Percentiles rank a stretch among this genome's conserved stretches.
These are phyloP conservation scores for Ornithoptera alexandrae DNA, from an alignment of 2,888 invertebrate species.

Conservation along the genomic window DNA sequence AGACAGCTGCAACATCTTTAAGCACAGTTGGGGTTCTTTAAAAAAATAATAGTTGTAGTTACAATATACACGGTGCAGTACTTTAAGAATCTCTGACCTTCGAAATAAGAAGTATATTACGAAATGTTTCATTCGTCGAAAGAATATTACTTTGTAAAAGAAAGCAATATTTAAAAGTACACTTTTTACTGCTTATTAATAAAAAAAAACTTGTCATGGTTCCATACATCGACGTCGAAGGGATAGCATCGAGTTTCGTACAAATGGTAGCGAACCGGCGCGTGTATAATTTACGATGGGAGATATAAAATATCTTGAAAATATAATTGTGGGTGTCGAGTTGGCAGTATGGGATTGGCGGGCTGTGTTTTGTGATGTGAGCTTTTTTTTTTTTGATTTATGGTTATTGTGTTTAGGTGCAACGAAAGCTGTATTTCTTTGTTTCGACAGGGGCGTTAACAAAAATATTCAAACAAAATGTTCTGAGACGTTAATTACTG, in stretches of 20 bases:
- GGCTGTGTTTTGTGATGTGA: slow-evolving; percentile 33
- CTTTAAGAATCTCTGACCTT: too few species aligned
- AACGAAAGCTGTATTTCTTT: slow-evolving; percentile 22
- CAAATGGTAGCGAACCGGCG: slow-evolving; percentile 29
- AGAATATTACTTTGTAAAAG: too few species aligned
- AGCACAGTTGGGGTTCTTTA: too few species aligned
- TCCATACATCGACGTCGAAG: neutral
- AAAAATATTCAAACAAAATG: slow-evolving; percentile 17
- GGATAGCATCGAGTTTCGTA: slow-evolving; percentile 8
- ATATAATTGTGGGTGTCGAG: slow-evolving; percentile 45
- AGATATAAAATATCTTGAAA: slow-evolving; percentile 45
- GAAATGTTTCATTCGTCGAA: too few species aligned
- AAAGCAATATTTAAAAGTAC: too few species aligned
- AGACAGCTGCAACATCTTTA: too few species aligned
- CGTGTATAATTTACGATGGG: slow-evolving; percentile 40
- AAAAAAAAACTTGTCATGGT: neutral
- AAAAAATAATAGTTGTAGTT: too few species aligned
- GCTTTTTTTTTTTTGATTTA: slow-evolving; percentile 22
- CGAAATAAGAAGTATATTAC: too few species aligned
- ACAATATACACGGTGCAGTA: too few species aligned
- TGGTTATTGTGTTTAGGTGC: slow-evolving; percentile 27
- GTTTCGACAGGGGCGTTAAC: slow-evolving; percentile 23
- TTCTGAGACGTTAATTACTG: slow-evolving; percentile 10
- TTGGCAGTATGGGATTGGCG: slow-evolving; percentile 35
- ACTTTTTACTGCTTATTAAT: too few species aligned